Evolutionary conservation across 2,888 invertebrate species (phyloP), one percentile per base, ranked within the genome.

Genomic region (Lasiommata megera): DNA sequence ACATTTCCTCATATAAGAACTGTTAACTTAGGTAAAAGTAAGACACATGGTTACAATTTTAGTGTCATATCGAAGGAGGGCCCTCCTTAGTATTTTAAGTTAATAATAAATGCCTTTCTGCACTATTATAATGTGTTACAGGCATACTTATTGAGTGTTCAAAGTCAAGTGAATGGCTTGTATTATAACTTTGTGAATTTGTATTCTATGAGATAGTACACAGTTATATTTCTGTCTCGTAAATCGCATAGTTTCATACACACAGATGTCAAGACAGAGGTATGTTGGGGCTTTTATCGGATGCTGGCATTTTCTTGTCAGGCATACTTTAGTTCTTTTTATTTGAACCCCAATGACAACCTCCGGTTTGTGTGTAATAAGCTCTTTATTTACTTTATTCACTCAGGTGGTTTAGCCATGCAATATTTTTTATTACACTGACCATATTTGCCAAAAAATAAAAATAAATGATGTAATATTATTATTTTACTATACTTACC

Each of bases 361-460:
- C n/a, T n/a, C 23, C 5, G 23, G 23, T 5, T 23, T 23, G 23
- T 23, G 23, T 23, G 23, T 23, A n/a, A n/a, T n/a, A n/a, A n/a
- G n/a, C n/a, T 6, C 31, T 31, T 11, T 16, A 29, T 16, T 16
- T 29, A 14, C 16, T 51, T 38, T 51, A 16, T 28, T 16, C 16
- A 29, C 29, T 51, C 16, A 29, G n/a, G 11, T 6, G 16, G 38
- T 37, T 29, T 16, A n/a, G 23, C 38, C 16, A 29, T 40, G 28
- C 38, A 38, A 51, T 51, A 40, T 51, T 56, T 23, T 51, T 61
- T 56, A 40, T 56, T 34, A 40, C 41, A 52, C 52, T 55, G 41
- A 61, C 54, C 50, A 29, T 55, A 14, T 37, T 63, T 54, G 61
- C 63, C 61, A 54, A 59, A 61, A 51, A 56, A 51, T 51, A 28